Evolutionary conservation across 2,797 vertebrate genomes (phyloP).

Genomic region (Arremon brunneinucha): DNA sequence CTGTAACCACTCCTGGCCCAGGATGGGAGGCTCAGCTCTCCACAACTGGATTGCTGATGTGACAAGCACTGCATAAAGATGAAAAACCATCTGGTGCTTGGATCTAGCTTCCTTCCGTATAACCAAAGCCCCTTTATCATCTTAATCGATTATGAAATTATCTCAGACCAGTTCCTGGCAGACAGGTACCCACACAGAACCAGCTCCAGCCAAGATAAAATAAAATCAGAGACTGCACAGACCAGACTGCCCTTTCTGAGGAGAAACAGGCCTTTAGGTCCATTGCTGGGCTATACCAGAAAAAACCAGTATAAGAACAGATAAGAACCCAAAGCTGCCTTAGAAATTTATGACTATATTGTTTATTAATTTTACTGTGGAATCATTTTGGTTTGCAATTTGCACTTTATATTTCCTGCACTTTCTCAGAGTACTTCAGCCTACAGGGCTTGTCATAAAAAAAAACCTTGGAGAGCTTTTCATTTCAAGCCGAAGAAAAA

Average conservation of each 20-base stretch:
- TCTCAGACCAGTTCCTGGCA: conserved; percentile 6
- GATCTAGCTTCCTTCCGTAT: background rate
- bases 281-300: background rate
- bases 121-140: conserved; percentile 1
- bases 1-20: background rate
- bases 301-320: background rate
- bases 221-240: background rate
- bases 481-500: conserved; percentile 16
- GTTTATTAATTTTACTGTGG: conserved; percentile 26
- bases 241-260: background rate
- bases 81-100: conserved; percentile 11
- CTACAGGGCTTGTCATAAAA: conserved; percentile 22
- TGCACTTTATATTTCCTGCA: background rate
- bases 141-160: background rate
- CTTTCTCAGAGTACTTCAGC: background rate
- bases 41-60: background rate
- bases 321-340: background rate
- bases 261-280: background rate
- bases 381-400: conserved; percentile 9
- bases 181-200: background rate
- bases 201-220: background rate
- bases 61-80: background rate
- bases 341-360: background rate
- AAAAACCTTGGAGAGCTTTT: conserved; percentile 30
- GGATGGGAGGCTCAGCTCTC: background rate